phyloP scores from a whole-genome alignment of 2,113 vertebrate genomes.

The Eidolon helvum region DNA sequence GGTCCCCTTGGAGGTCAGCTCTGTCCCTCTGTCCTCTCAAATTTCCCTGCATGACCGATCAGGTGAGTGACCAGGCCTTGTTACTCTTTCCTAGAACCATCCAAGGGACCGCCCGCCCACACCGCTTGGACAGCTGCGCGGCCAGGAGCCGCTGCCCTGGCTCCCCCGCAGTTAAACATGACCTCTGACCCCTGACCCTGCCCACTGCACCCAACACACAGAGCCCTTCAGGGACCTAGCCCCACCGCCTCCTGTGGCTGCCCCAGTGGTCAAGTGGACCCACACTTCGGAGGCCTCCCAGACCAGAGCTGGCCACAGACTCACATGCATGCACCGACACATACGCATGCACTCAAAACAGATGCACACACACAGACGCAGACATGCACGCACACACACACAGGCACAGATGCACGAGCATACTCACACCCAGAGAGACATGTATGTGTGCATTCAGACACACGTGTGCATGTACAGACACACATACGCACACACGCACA shows the following conservation, averaged over 20 bases:
- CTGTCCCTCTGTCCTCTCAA: not conserved
- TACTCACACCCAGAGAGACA: too few species aligned
- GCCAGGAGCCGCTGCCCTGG: not conserved
- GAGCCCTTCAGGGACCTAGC: not conserved
- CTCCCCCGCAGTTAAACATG: constrained; percentile 35
- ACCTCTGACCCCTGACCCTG: constrained; percentile 58
- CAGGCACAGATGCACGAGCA: too few species aligned
- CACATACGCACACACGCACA: too few species aligned
- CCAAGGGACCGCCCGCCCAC: constrained; percentile 60
- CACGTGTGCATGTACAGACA: too few species aligned
- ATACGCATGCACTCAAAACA: too few species aligned
- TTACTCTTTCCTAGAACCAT: constrained; percentile 24
- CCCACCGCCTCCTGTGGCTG: fast-evolving
- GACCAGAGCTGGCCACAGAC: not conserved
- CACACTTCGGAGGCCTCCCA: fast-evolving
- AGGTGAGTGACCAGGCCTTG: not conserved
- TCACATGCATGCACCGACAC: fast-evolving
- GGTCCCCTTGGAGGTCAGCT: not conserved
- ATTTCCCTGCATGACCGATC: not conserved
- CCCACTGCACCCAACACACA: not conserved
- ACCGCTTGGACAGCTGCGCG: not conserved
- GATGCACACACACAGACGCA: too few species aligned
- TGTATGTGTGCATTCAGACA: too few species aligned
- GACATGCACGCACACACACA: too few species aligned
- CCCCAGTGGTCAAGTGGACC: fast-evolving